These are phyloP conservation scores for Centrocercus urophasianus DNA, from an alignment of 2,113 vertebrate species.

Conservation along the genomic window DNA sequence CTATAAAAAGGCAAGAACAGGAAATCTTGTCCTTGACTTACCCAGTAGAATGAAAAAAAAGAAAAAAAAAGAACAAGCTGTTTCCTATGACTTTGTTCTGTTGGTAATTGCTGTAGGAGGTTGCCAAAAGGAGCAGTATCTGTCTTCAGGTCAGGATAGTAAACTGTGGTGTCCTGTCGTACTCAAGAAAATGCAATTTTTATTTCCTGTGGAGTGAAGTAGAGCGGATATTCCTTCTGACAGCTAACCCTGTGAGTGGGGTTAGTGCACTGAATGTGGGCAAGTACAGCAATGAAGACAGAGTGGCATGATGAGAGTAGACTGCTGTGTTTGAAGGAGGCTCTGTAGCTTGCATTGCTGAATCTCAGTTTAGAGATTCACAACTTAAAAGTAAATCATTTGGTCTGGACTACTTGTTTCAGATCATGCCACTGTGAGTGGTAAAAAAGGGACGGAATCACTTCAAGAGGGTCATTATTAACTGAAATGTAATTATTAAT, in stretches of 20 bases:
- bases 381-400: not conserved
- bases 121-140: not conserved
- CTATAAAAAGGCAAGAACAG: slow-evolving; percentile 45
- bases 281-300: not conserved
- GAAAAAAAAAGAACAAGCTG: not conserved
- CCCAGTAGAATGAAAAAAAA: not conserved
- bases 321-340: accelerated
- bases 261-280: not conserved
- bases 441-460: not conserved
- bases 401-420: not conserved
- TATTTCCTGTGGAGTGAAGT: slow-evolving; percentile 13
- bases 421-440: not conserved
- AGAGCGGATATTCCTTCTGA: not conserved
- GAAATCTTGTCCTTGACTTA: slow-evolving; percentile 64
- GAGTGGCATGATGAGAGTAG: not conserved
- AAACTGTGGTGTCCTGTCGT: not conserved
- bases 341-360: not conserved
- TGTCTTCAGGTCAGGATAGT: not conserved
- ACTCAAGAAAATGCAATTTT: not conserved
- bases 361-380: not conserved
- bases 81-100: slow-evolving; percentile 62
- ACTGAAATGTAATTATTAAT: not conserved
- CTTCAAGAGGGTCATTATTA: not conserved
- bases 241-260: not conserved
- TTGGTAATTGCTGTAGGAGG: not conserved